A percentile compares a stretch with the other conserved stretches of the same genome.
These are phyloP conservation scores for Carposina sasakii DNA, from an alignment of 1,140 invertebrate genomes.

Conservation along the genomic window DNA sequence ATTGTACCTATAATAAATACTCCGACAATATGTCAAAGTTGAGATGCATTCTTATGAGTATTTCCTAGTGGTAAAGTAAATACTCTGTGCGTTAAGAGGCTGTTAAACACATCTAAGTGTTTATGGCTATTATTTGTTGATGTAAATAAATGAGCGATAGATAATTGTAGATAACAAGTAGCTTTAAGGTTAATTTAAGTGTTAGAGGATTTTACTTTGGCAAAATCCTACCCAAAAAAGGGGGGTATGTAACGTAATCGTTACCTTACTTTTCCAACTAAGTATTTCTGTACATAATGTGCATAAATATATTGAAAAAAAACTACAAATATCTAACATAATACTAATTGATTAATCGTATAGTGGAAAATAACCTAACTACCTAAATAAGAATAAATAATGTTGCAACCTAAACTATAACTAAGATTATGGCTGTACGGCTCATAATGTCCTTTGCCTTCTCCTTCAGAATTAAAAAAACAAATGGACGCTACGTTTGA, in stretches of 20 bases:
- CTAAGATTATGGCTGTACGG: no score
- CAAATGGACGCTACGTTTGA: no score
- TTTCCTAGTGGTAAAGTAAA: not conserved
- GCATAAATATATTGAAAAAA: no score
- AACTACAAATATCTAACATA: no score
- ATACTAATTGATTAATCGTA: no score
- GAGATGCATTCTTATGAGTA: not conserved
- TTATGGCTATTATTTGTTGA: not conserved
- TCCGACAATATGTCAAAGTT: not conserved
- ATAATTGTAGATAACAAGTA: not conserved
- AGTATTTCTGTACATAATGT: no score
- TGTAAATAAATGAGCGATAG: no score
- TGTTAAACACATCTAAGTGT: not conserved
- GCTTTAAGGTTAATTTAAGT: not conserved
- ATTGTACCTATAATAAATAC: not conserved
- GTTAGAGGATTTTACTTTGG: not conserved
- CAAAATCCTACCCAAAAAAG: conserved; percentile 5
- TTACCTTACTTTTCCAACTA: not conserved
- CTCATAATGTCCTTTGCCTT: no score
- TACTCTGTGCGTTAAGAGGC: not conserved
- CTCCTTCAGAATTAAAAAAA: no score
- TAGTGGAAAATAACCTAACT: no score
- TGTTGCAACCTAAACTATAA: no score
- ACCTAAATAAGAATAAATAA: no score
- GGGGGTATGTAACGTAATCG: conserved; percentile 4